phyloP scores from a whole-genome alignment of 2,888 invertebrate species.

The Melanotus villosus region DNA sequence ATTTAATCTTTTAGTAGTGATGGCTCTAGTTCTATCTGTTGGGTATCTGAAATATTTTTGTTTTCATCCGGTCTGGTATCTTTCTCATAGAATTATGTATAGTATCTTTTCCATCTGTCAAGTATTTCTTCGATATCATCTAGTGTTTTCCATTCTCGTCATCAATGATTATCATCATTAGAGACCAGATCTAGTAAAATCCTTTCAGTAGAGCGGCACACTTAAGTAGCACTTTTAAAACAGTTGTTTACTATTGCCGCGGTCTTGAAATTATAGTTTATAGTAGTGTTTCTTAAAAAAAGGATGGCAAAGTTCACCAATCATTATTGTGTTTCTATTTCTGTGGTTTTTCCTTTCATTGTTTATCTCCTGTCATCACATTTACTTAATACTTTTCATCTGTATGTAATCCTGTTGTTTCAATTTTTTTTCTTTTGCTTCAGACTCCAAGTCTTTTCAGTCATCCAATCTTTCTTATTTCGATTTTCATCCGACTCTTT shows the following conservation, averaged over 20 bases:
- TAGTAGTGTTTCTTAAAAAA: too few relatives aligned
- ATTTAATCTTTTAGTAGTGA: neutral
- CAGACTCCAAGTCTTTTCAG: neutral
- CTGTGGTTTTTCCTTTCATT: neutral
- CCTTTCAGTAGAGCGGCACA: too few relatives aligned
- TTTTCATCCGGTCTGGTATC: neutral
- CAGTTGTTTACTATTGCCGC: too few relatives aligned
- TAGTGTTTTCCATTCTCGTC: slow-evolving; percentile 5
- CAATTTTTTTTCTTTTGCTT: neutral
- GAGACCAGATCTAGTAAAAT: neutral
- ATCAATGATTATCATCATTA: neutral
- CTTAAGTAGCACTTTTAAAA: too few relatives aligned
- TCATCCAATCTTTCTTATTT: neutral
- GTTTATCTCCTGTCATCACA: neutral
- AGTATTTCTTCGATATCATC: neutral
- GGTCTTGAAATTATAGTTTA: too few relatives aligned
- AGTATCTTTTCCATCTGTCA: neutral
- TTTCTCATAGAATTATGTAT: neutral
- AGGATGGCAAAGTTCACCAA: too few relatives aligned
- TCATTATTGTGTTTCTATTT: slow-evolving; percentile 4
- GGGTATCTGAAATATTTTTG: neutral
- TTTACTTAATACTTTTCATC: neutral
- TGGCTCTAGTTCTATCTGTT: neutral
- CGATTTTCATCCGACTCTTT: neutral
- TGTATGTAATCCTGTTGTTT: neutral